phyloP scores from a whole-genome alignment of 2,113 vertebrate genomes.

The Acrocephalus kingi region DNA sequence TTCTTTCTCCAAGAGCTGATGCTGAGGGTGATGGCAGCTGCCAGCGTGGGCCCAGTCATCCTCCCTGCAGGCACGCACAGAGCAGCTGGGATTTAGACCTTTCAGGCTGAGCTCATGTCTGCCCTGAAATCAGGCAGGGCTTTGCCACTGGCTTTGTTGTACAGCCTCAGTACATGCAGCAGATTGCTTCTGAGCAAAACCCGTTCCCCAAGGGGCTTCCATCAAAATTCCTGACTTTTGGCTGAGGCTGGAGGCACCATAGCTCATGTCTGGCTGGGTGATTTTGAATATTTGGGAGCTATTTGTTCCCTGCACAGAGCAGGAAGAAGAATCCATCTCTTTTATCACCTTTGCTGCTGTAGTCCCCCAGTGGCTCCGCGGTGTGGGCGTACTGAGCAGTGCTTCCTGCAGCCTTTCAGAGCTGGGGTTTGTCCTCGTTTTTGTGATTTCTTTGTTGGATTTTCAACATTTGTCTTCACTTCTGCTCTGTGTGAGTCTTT shows the following conservation, averaged over 20 bases:
- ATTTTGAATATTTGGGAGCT: not conserved
- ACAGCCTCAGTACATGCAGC: accelerated
- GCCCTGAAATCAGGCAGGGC: not conserved
- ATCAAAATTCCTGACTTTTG: not conserved
- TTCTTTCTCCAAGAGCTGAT: not conserved
- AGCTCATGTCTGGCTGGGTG: not conserved
- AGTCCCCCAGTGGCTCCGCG: accelerated
- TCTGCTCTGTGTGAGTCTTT: not conserved
- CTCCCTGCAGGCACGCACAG: not conserved
- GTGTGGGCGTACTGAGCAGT: accelerated
- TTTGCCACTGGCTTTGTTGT: not conserved
- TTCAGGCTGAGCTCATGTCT: not conserved
- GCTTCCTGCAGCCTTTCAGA: not conserved
- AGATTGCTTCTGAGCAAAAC: not conserved
- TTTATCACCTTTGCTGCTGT: not conserved
- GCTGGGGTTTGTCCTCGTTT: not conserved
- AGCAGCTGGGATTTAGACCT: not conserved
- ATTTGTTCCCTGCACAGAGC: not conserved
- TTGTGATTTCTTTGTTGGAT: not conserved
- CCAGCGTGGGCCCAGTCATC: accelerated
- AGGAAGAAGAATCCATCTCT: not conserved
- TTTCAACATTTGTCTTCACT: not conserved
- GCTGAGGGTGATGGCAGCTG: not conserved
- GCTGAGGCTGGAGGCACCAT: not conserved
- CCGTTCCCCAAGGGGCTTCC: not conserved